Percentiles rank a stretch among this genome's conserved stretches.
Conservation (phyloP, 2,797 vertebrate species). For the Holocentrus rufus region DNA sequence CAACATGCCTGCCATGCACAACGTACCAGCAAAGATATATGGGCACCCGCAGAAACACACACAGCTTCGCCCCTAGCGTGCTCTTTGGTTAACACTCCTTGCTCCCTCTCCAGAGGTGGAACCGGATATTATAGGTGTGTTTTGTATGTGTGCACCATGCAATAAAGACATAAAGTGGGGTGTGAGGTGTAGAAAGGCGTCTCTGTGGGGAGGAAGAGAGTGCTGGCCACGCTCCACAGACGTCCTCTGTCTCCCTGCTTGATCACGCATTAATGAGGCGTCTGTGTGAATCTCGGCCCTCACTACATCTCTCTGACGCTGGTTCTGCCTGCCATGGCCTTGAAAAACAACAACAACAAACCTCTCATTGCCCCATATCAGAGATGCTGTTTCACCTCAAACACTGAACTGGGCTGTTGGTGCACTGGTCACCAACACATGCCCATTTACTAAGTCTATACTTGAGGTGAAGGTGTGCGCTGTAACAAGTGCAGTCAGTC, state of each 20-base stretch:
- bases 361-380: slow-evolving; percentile 52
- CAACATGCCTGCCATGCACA: too few relatives aligned
- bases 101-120: slow-evolving; percentile 57
- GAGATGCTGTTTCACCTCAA: slow-evolving; percentile 65
- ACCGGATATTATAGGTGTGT: slow-evolving; percentile 81
- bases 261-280: slow-evolving; percentile 81
- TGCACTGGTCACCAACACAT: slow-evolving; percentile 66
- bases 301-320: slow-evolving; percentile 61
- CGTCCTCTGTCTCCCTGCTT: slow-evolving; percentile 78
- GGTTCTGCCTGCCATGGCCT: slow-evolving; percentile 60
- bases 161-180: slow-evolving; percentile 76
- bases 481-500: slow-evolving; percentile 49
- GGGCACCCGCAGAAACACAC: background rate
- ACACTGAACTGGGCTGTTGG: slow-evolving; percentile 45
- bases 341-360: slow-evolving; percentile 74
- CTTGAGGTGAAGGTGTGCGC: slow-evolving; percentile 21
- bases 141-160: slow-evolving; percentile 63
- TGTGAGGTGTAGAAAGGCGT: slow-evolving; percentile 73
- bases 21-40: slow-evolving; percentile 1
- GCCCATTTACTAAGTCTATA: slow-evolving; percentile 63
- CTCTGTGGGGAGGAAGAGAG: slow-evolving; percentile 78
- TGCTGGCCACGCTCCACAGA: slow-evolving; percentile 77
- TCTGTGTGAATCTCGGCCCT: slow-evolving; percentile 74
- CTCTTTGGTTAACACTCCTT: slow-evolving; percentile 51
- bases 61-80: slow-evolving; percentile 30